Conservation (phyloP, 37 sponge, comb jelly and placozoan species). For the Cladorhizidae sp. region DNA sequence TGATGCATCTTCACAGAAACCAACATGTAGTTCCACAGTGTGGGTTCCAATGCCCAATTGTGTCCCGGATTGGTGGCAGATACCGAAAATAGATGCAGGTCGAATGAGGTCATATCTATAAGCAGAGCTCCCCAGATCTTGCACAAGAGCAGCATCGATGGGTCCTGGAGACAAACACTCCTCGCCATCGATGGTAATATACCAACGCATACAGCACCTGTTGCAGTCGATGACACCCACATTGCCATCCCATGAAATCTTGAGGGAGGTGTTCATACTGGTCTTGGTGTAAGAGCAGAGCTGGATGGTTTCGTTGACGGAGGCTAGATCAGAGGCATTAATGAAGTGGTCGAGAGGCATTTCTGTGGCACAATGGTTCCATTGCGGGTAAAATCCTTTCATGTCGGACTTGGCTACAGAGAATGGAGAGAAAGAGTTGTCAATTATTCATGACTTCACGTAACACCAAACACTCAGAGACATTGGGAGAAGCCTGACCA, state of each 20-base stretch:
- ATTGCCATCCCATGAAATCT: constrained; percentile 64
- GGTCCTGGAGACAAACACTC: constrained; percentile 59
- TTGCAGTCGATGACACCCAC: constrained; percentile 44
- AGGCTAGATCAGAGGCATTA: not conserved
- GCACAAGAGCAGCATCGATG: constrained; percentile 53
- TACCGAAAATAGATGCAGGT: constrained; percentile 43
- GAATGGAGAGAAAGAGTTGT: too few species aligned
- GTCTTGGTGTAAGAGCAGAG: constrained; percentile 36
- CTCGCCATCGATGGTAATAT: constrained; percentile 34
- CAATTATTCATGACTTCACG: too few species aligned
- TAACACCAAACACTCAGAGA: too few species aligned
- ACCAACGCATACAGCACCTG: constrained; percentile 71
- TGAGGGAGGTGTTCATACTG: constrained; percentile 22
- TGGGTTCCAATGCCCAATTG: constrained; percentile 2
- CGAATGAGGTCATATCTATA: not conserved
- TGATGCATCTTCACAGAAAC: not conserved
- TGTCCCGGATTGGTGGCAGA: constrained; percentile 27
- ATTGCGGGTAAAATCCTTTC: constrained; percentile 38
- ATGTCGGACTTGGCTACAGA: not conserved
- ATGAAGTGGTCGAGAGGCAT: constrained; percentile 11
- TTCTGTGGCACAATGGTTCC: constrained; percentile 30
- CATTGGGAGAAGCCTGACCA: too few species aligned
- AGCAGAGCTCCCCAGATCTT: constrained; percentile 13
- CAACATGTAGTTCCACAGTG: constrained; percentile 29
- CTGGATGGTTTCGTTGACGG: constrained; percentile 1